Percentiles rank a stretch among this genome's conserved stretches.
phyloP scores from a whole-genome alignment of 2,113 vertebrate genomes.

The Urocitellus parryii region DNA sequence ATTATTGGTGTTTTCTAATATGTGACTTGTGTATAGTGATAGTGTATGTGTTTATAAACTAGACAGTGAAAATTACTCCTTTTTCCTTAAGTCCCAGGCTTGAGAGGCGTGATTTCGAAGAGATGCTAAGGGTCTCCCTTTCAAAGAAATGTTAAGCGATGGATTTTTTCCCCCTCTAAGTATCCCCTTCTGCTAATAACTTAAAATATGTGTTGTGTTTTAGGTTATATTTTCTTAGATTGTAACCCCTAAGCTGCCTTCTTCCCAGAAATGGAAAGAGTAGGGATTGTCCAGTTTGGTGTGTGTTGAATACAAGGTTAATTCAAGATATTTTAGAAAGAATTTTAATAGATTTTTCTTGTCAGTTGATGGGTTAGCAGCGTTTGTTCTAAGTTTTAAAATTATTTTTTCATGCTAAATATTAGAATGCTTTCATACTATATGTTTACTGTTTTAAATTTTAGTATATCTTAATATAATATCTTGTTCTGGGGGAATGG shows the following conservation, averaged over 20 bases:
- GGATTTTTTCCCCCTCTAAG: not conserved
- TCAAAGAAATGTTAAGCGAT: not conserved
- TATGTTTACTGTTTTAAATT: not conserved
- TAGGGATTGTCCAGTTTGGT: not conserved
- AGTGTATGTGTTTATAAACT: not conserved
- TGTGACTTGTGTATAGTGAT: not conserved
- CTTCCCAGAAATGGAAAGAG: not conserved
- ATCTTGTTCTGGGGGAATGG: not conserved
- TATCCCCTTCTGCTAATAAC: not conserved
- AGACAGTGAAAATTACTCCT: not conserved
- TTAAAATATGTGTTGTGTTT: not conserved
- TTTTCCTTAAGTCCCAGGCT: not conserved
- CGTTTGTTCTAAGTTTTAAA: slow-evolving; percentile 1
- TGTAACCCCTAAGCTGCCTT: not conserved
- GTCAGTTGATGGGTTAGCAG: not conserved
- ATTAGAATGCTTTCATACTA: not conserved
- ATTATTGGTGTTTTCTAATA: not conserved
- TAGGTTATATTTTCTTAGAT: not conserved
- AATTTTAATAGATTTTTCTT: not conserved
- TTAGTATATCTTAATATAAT: not conserved
- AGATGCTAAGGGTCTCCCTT: too few relatives aligned
- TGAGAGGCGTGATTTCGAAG: not conserved
- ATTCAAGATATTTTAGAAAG: not conserved
- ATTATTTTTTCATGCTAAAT: not conserved
- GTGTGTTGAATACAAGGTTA: not conserved